These are phyloP conservation scores for Lasioglossum malachurum DNA, from an alignment of 2,888 invertebrate species.

Conservation along the genomic window DNA sequence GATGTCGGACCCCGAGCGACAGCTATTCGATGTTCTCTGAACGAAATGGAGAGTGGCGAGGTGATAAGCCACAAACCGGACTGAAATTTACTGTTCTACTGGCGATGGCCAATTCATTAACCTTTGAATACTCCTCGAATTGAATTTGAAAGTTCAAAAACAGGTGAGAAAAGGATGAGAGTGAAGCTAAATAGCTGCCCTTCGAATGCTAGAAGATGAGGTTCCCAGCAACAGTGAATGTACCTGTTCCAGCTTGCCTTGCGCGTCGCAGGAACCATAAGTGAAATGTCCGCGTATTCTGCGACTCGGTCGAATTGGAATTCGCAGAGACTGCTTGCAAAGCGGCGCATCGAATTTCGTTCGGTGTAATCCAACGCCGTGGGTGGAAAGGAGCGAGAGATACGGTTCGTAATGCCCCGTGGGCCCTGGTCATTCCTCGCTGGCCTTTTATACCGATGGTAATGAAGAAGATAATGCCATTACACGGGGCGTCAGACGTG, in stretches of 20 bases:
- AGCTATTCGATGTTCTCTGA: background rate
- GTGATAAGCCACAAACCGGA: background rate
- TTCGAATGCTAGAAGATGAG: background rate
- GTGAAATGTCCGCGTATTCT: background rate
- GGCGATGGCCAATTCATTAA: background rate
- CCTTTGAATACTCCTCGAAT: background rate
- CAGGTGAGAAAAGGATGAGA: background rate
- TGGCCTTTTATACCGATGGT: slow-evolving; percentile 51
- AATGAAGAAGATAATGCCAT: slow-evolving; percentile 64
- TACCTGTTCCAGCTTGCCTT: background rate
- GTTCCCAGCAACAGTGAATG: too few species aligned
- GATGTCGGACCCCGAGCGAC: slow-evolving; percentile 1
- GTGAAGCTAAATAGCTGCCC: background rate
- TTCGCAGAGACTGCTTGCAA: slow-evolving; percentile 17
- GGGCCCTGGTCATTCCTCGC: background rate
- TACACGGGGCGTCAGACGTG: slow-evolving; percentile 31
- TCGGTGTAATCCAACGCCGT: slow-evolving; percentile 47
- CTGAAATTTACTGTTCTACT: background rate
- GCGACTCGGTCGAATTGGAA: slow-evolving; percentile 10
- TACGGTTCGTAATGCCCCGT: slow-evolving; percentile 1
- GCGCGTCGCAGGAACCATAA: background rate
- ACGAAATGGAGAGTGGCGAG: background rate
- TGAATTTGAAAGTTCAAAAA: background rate
- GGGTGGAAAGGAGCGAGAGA: slow-evolving; percentile 44
- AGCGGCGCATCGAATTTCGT: slow-evolving; percentile 51